Conservation (phyloP, 2,888 invertebrate species). For the Chrysolina oricalcia region DNA sequence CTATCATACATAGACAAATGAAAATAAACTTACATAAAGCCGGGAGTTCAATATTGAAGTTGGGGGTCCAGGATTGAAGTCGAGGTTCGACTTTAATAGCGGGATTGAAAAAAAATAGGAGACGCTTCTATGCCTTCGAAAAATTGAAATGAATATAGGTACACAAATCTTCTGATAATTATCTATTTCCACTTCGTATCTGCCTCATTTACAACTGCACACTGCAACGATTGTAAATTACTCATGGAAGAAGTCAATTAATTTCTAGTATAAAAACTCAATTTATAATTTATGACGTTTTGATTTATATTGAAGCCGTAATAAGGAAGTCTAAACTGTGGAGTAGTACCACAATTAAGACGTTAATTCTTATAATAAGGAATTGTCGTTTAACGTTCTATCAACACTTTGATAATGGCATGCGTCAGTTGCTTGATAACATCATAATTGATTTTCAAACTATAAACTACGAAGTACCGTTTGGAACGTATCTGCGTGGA, state of each 20-base stretch:
- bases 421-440: constrained; percentile 2
- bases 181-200: neutral
- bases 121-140: no score
- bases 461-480: neutral
- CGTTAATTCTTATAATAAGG: neutral
- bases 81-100: no score
- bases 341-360: neutral
- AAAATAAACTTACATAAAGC: no score
- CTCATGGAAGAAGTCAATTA: neutral
- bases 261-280: neutral
- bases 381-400: constrained; percentile 13
- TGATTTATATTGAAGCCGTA: neutral
- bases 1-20: no score
- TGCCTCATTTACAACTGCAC: neutral
- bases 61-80: no score
- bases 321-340: constrained; percentile 4
- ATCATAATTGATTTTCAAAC: constrained; percentile 2
- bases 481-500: neutral
- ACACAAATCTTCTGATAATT: neutral
- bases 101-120: no score
- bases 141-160: no score
- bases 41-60: no score
- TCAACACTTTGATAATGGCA: constrained; percentile 15
- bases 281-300: neutral
- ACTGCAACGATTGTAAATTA: neutral